Evolutionary conservation across 2,113 vertebrate species (phyloP), one percentile per base, ranked within the genome.

Genomic region (Pycnonotus jocosus): DNA sequence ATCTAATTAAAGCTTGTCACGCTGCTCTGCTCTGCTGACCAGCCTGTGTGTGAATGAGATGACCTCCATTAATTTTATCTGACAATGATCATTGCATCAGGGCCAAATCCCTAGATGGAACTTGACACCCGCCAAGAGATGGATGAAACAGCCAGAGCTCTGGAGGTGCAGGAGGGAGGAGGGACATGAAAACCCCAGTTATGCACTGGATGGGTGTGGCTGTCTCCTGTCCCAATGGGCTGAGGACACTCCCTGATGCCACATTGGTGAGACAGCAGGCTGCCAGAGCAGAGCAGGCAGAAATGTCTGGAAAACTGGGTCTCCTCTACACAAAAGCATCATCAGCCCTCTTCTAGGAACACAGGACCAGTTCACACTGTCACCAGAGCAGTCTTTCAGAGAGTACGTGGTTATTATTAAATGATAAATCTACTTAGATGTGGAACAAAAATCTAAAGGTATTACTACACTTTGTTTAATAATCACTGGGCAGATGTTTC

Each of bases 1-100:
- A 85, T 61, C 78, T 82, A 95, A 97, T 95, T 95, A 96, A 91
- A 95, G 33, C 70, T 45, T 50, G 62, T 87, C 94, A 95, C 2
- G 9, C 70, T 69, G 47, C 62, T 85, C 81, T 82, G 89, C 78
- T 79, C 4, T 0, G 70, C 62, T 87, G 78, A 62, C 78, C 81
- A 82, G 57, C 33, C 58, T 69, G 53, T 0, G 6, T 57, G 58
- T 53, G 30, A 76, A 70, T 58, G 70, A 93, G 47, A 50, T 54
- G 84, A 69, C 87, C 81, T 94, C 81, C 0, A 8, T 25, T 95
- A 81, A 96, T 94, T 85, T 87, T 82, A 82, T 89, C 71, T 76
- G 91, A 91, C 90, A 94, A 47, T 1, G 2, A 90, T 73, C 53
- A 2, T 14, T 92, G 71, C 74, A 47, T 61, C 58, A n/a, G 30